A percentile compares a stretch with the other conserved stretches of the same genome.
Conservation (phyloP, 1,140 invertebrate species). For the Temnothorax nylanderi region DNA sequence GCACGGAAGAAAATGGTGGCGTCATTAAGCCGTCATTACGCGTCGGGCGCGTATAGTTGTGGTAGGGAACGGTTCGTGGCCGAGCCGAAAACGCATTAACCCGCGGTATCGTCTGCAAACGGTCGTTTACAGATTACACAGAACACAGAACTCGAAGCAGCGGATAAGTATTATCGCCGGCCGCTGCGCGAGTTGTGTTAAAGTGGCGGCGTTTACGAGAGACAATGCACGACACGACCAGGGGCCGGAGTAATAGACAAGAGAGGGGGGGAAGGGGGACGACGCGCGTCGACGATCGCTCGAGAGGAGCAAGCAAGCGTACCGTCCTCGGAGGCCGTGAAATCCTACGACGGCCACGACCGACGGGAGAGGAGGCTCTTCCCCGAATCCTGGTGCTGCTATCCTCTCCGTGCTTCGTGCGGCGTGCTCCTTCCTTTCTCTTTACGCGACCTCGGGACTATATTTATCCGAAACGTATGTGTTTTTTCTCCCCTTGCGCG, state of each 20-base stretch:
- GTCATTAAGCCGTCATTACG: background rate
- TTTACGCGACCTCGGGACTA: constrained; percentile 64
- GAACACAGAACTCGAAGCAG: background rate
- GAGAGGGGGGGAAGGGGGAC: background rate
- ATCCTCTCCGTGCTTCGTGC: constrained; percentile 5
- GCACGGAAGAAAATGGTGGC: background rate
- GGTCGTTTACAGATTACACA: background rate
- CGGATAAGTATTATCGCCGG: constrained; percentile 42
- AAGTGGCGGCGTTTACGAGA: constrained; percentile 38
- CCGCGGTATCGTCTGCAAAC: background rate
- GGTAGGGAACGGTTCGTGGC: too few species aligned
- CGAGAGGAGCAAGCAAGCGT: background rate
- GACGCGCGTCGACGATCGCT: constrained; percentile 17
- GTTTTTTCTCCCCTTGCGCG: constrained; percentile 48
- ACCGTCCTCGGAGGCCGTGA: constrained; percentile 43
- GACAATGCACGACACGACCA: constrained; percentile 12
- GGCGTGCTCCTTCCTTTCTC: constrained; percentile 47
- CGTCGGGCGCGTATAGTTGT: too few species aligned
- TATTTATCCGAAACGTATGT: constrained; percentile 70
- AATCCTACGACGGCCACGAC: constrained; percentile 37
- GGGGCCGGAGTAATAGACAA: background rate
- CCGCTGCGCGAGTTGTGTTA: constrained; percentile 3
- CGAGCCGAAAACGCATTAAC: background rate
- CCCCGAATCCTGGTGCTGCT: constrained; percentile 31
- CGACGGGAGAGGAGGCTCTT: constrained; percentile 38